phyloP scores from a whole-genome alignment of 2,888 invertebrate genomes.

The Chydorus sphaericus region DNA sequence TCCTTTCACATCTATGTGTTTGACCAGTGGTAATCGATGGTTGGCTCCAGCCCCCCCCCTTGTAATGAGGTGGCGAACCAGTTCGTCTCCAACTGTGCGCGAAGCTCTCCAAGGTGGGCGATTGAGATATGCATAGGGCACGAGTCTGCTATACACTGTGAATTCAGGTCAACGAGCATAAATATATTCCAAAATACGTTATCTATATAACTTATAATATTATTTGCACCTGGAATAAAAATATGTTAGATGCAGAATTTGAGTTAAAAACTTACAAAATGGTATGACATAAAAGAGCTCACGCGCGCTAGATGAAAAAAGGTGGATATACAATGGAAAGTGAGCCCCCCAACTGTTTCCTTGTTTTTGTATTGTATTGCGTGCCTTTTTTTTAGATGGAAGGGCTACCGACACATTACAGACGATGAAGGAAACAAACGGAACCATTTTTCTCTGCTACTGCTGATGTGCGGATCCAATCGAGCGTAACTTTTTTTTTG shows the following conservation, averaged over 20 bases:
- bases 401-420: background rate
- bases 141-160: too few species aligned
- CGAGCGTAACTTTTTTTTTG: background rate
- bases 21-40: constrained; percentile 5
- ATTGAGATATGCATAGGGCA: too few species aligned
- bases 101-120: background rate
- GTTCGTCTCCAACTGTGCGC: background rate
- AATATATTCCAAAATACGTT: too few species aligned
- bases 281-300: too few species aligned
- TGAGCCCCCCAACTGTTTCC: constrained; percentile 4
- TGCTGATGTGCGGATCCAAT: background rate
- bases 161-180: too few species aligned
- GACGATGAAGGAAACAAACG: background rate
- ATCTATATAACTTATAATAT: too few species aligned
- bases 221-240: too few species aligned
- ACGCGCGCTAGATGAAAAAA: too few species aligned
- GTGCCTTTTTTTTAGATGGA: too few species aligned
- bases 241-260: too few species aligned
- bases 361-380: constrained; percentile 1
- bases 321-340: too few species aligned
- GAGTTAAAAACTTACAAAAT: too few species aligned
- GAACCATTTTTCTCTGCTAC: background rate
- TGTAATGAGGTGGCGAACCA: constrained; percentile 7
- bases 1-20: background rate
- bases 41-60: background rate